Conservation (phyloP, 2,888 invertebrate genomes). For the Melanophora roralis region DNA sequence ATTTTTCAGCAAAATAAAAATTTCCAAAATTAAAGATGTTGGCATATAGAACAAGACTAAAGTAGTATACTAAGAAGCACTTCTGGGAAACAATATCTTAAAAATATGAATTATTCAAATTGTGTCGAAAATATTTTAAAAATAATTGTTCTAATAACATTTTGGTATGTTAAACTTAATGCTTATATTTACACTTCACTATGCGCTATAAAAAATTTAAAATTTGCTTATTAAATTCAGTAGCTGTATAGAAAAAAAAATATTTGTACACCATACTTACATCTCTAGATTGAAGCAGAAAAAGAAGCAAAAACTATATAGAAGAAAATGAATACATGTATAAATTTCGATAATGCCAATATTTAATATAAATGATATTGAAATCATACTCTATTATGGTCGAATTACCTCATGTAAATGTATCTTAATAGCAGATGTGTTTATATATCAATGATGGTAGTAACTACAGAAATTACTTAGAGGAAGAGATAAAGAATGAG, state of each 20-base stretch:
- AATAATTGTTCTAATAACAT: no score
- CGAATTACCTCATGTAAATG: conserved; percentile 22
- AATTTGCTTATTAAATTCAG: neutral
- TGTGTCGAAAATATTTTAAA: no score
- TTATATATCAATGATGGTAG: conserved; percentile 31
- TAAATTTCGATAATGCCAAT: neutral
- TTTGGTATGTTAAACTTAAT: no score
- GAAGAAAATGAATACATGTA: conserved; percentile 38
- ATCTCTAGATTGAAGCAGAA: conserved; percentile 54
- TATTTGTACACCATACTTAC: conserved; percentile 45
- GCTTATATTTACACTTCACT: conserved; percentile 6
- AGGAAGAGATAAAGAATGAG: conserved; percentile 1
- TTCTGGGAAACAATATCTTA: no score
- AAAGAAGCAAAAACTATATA: conserved; percentile 16
- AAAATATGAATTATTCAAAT: no score
- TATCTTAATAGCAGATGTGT: conserved; percentile 5
- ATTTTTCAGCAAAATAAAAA: no score
- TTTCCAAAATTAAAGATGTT: no score
- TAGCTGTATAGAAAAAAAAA: neutral
- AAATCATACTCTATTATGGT: conserved; percentile 37
- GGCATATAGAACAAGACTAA: no score
- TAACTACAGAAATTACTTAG: conserved; percentile 31
- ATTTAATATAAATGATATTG: conserved; percentile 42
- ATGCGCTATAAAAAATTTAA: conserved; percentile 28
- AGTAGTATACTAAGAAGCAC: no score